Conservation (phyloP, 2,797 vertebrate genomes). For the Mareca penelope region DNA sequence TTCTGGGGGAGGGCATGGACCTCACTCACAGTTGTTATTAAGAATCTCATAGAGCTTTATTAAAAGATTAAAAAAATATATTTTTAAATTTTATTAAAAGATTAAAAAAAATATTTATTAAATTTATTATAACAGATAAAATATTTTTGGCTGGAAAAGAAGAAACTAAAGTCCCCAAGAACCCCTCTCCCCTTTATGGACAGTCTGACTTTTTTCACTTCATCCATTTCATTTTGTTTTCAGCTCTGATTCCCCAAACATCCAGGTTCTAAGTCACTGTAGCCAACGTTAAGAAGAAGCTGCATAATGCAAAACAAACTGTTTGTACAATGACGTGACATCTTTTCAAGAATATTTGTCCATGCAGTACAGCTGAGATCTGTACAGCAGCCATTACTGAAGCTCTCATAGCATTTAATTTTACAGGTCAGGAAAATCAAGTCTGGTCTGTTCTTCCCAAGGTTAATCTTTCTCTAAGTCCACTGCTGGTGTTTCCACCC, state of each 20-base stretch:
- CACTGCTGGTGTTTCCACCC: too few relatives aligned
- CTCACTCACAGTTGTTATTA: not conserved
- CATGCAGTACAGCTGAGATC: not conserved
- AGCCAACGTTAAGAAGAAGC: not conserved
- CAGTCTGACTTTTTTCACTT: not conserved
- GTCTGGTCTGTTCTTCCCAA: not conserved
- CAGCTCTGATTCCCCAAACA: not conserved
- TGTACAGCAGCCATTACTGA: not conserved
- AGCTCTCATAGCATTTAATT: not conserved
- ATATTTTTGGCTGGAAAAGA: not conserved
- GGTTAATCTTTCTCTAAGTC: not conserved
- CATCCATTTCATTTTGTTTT: not conserved
- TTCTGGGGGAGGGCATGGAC: not conserved
- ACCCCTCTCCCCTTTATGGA: not conserved
- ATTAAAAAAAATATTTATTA: too few relatives aligned
- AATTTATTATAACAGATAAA: not conserved
- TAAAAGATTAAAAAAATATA: not conserved
- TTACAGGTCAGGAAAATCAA: not conserved
- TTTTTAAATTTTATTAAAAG: too few relatives aligned
- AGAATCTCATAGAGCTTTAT: not conserved
- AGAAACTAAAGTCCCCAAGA: not conserved
- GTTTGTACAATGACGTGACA: not conserved
- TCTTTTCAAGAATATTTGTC: not conserved
- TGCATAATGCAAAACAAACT: not conserved
- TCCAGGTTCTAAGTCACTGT: not conserved